These are phyloP conservation scores for Tortrix viridana DNA, from an alignment of 2,888 invertebrate genomes.

Conservation along the genomic window DNA sequence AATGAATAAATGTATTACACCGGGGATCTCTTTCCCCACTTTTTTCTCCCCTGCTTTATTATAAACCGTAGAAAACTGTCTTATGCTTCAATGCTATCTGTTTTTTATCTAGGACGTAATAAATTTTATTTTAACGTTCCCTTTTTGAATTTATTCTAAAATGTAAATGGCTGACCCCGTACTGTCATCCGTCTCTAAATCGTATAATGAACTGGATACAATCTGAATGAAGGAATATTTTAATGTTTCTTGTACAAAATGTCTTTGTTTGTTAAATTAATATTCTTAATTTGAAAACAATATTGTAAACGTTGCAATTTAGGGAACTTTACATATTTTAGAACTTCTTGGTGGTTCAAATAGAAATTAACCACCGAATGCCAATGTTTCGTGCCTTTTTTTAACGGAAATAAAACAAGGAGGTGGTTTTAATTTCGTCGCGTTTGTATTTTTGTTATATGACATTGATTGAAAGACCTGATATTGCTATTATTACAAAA, in stretches of 20 bases:
- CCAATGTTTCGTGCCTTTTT: too few species aligned
- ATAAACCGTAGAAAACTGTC: constrained; percentile 68
- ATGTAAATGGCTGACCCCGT: constrained; percentile 63
- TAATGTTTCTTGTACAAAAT: constrained; percentile 29
- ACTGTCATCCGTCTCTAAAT: constrained; percentile 57
- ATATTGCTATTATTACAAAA: too few species aligned
- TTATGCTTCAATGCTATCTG: constrained; percentile 55
- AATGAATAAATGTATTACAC: constrained; percentile 79
- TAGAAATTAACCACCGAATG: too few species aligned
- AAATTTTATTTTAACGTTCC: constrained; percentile 66
- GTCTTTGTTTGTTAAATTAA: constrained; percentile 32
- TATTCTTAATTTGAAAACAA: constrained; percentile 6
- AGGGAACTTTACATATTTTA: not conserved
- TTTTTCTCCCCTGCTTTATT: constrained; percentile 66
- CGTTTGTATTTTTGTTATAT: too few species aligned
- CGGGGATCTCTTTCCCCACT: constrained; percentile 64
- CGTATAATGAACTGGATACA: constrained; percentile 56
- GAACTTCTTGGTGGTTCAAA: too few species aligned
- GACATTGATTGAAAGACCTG: too few species aligned
- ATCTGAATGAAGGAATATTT: constrained; percentile 49
- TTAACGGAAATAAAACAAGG: too few species aligned
- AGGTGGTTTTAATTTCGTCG: too few species aligned
- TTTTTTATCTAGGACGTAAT: constrained; percentile 66
- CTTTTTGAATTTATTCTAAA: constrained; percentile 64
- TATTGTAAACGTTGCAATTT: constrained; percentile 4